phyloP scores from a whole-genome alignment of 2,888 invertebrate genomes.

The Polylopha cassiicola region DNA sequence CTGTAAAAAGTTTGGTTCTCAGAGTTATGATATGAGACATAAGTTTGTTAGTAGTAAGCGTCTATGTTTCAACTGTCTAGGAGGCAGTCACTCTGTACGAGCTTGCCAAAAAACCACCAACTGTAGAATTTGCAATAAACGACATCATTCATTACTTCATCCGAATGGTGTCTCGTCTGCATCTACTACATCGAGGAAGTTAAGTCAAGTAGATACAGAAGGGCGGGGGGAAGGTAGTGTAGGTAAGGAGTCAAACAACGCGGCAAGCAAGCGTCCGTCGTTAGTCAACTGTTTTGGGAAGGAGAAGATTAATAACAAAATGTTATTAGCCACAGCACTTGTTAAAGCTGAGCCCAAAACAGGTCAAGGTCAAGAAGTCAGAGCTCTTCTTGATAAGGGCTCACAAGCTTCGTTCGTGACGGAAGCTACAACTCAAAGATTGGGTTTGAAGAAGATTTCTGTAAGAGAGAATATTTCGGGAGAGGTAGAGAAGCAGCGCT shows the following conservation, averaged over 20 bases:
- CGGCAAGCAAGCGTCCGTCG: conserved; percentile 8
- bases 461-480: conserved; percentile 19
- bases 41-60: conserved; percentile 20
- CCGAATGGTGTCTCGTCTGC: conserved; percentile 5
- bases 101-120: conserved; percentile 17
- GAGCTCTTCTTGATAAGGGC: conserved; percentile 23
- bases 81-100: conserved; percentile 17
- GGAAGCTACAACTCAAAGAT: conserved; percentile 18
- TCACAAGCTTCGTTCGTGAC: conserved; percentile 23
- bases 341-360: conserved; percentile 17
- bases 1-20: conserved; percentile 23
- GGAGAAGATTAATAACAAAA: conserved; percentile 12
- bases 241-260: conserved; percentile 8
- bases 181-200: conserved; percentile 3
- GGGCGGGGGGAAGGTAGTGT: background rate
- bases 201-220: background rate
- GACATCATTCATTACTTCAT: conserved; percentile 25
- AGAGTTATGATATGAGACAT: conserved; percentile 11
- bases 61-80: conserved; percentile 25
- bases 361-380: conserved; percentile 5
- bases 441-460: conserved; percentile 15
- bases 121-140: conserved; percentile 22
- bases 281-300: conserved; percentile 16
- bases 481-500: no score
- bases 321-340: conserved; percentile 24